These are phyloP conservation scores for Colossoma macropomum DNA, from an alignment of 2,113 vertebrate genomes.

Conservation along the genomic window DNA sequence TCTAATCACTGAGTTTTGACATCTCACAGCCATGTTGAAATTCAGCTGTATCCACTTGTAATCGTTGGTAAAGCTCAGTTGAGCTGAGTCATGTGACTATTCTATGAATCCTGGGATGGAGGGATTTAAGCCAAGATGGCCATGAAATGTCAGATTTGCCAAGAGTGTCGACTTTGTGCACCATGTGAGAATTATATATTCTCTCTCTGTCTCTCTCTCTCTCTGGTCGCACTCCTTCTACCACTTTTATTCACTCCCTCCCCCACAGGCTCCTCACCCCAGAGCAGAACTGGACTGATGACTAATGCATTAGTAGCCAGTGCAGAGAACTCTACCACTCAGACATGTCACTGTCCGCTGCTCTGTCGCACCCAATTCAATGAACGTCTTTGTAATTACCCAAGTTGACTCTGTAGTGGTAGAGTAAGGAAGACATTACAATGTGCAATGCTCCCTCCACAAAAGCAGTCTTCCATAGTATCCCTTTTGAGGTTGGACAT, in stretches of 20 bases:
- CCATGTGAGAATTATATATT: neutral
- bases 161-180: neutral
- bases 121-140: neutral
- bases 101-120: neutral
- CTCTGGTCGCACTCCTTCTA: neutral
- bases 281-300: neutral
- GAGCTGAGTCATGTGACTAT: neutral
- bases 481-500: too few species aligned
- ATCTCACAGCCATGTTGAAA: neutral
- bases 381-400: neutral
- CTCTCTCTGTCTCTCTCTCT: too few species aligned
- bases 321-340: neutral
- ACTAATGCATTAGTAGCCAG: neutral
- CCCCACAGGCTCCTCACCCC: neutral
- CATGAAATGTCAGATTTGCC: neutral
- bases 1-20: neutral
- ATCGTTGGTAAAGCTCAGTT: neutral
- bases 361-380: neutral
- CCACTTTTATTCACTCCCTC: neutral
- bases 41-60: conserved; percentile 6
- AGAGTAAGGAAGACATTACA: neutral
- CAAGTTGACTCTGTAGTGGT: neutral
- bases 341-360: neutral
- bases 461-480: too few species aligned
- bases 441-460: too few species aligned